Percentiles rank a stretch among this genome's conserved stretches.
Evolutionary conservation across 2,797 vertebrate genomes (phyloP).

Genomic region (Halcyon badia): DNA sequence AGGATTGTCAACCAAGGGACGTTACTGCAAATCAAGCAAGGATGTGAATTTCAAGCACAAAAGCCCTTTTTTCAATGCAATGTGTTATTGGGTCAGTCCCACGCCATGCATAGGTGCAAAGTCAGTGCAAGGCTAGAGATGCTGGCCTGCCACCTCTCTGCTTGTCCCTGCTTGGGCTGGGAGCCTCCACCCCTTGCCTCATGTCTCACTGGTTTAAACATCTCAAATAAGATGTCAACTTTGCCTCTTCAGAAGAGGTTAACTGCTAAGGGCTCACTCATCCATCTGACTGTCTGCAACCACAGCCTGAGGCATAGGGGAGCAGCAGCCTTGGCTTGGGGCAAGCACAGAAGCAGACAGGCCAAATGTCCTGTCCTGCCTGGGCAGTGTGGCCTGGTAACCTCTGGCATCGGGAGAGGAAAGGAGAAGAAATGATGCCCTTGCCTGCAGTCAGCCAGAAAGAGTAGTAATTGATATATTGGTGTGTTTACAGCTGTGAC

Average conservation of each 20-base stretch:
- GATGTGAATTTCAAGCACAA: not conserved
- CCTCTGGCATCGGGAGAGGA: not conserved
- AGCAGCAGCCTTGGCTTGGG: not conserved
- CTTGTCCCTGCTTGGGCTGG: not conserved
- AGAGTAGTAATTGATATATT: conserved; percentile 61
- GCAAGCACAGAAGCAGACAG: fast-evolving
- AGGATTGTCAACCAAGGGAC: not conserved
- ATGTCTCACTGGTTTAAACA: not conserved
- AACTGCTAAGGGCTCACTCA: not conserved
- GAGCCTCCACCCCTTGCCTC: fast-evolving
- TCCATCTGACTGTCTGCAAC: fast-evolving
- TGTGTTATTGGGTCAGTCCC: not conserved
- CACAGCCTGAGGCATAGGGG: fast-evolving
- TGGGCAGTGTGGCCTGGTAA: not conserved
- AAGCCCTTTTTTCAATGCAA: not conserved
- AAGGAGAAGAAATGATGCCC: conserved; percentile 5
- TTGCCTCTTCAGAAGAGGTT: not conserved
- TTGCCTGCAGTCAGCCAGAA: not conserved
- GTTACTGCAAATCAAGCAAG: not conserved
- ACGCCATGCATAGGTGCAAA: not conserved
- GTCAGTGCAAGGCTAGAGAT: not conserved
- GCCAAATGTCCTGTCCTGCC: not conserved
- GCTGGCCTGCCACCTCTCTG: fast-evolving
- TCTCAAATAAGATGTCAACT: not conserved
- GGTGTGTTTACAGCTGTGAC: conserved; percentile 34